A percentile compares a stretch with the other conserved stretches of the same genome.
phyloP scores from a whole-genome alignment of 2,797 vertebrate genomes.

The Euphonia xanthogaster region DNA sequence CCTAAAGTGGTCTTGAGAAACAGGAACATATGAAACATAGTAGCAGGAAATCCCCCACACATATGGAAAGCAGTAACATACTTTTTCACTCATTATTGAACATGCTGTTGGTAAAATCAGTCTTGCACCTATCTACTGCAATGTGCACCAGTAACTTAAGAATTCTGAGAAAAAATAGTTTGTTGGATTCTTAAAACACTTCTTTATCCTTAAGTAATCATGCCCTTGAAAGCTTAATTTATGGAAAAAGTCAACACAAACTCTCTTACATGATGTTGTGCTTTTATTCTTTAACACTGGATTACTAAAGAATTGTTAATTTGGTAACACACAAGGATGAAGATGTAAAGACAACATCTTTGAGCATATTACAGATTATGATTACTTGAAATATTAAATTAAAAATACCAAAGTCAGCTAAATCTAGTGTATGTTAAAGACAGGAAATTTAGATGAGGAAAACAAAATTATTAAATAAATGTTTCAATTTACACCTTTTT shows the following conservation, averaged over 20 bases:
- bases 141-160: not conserved
- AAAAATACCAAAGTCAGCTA: not conserved
- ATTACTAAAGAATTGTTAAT: not conserved
- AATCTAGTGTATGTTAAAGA: not conserved
- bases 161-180: not conserved
- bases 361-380: not conserved
- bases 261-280: not conserved
- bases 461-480: not conserved
- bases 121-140: not conserved
- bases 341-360: not conserved
- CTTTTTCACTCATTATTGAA: not conserved
- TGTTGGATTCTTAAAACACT: not conserved
- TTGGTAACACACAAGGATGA: not conserved
- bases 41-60: not conserved
- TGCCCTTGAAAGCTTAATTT: not conserved
- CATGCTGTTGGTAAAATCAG: not conserved
- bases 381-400: not conserved
- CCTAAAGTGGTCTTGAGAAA: not conserved
- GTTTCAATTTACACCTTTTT: not conserved
- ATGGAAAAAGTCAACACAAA: not conserved
- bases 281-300: not conserved
- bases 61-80: not conserved
- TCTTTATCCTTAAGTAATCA: not conserved
- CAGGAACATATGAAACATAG: not conserved
- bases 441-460: not conserved